Evolutionary conservation across 2,113 vertebrate genomes (phyloP).

Genomic region (Equus przewalskii): DNA sequence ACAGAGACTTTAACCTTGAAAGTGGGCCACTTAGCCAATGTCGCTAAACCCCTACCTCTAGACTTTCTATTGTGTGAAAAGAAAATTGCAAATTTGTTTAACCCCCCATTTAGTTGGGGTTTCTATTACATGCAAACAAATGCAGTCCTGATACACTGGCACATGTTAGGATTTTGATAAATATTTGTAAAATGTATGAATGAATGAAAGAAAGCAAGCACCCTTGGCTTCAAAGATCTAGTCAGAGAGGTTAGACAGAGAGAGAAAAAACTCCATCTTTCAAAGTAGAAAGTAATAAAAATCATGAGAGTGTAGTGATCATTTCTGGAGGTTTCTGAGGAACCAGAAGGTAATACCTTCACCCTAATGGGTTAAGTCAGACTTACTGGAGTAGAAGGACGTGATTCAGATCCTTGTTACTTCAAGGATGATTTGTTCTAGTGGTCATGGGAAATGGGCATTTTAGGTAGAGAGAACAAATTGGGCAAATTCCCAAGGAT

Average conservation of each 20-base stretch:
- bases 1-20: neutral
- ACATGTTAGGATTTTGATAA: neutral
- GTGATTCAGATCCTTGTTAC: neutral
- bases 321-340: neutral
- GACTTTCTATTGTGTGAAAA: neutral
- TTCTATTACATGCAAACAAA: neutral
- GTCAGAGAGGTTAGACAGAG: neutral
- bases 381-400: neutral
- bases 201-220: neutral
- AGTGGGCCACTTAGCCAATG: neutral
- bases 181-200: neutral
- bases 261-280: neutral
- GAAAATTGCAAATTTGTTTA: neutral
- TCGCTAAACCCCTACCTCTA: neutral
- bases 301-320: neutral
- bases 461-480: neutral
- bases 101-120: neutral
- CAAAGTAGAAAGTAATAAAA: neutral
- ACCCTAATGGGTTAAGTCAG: neutral
- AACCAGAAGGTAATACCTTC: neutral
- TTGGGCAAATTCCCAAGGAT: neutral
- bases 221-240: neutral
- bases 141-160: neutral
- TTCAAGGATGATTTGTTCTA: neutral
- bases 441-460: neutral